phyloP scores from a whole-genome alignment of 2,888 invertebrate species.

The Lasioglossum zephyrum region DNA sequence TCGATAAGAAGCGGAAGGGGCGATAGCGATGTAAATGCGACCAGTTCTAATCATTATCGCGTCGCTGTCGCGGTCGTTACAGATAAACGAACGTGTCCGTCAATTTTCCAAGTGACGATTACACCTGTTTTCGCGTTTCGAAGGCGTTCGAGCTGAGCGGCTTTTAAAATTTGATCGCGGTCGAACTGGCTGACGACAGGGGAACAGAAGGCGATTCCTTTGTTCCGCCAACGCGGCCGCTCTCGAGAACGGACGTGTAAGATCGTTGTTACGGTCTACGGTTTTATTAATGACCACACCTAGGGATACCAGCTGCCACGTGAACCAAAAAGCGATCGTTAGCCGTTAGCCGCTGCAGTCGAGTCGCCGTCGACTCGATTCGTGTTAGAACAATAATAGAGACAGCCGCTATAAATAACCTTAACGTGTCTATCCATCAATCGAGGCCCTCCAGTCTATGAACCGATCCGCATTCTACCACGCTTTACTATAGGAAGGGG shows the following conservation, averaged over 20 bases:
- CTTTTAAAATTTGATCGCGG: conserved; percentile 23
- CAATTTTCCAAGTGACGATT: conserved; percentile 6
- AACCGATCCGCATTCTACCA: conserved; percentile 33
- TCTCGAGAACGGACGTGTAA: conserved; percentile 32
- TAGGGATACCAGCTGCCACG: conserved; percentile 66
- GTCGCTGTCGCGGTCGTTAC: background rate
- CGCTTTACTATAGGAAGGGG: conserved; percentile 39
- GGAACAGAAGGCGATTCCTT: conserved; percentile 58
- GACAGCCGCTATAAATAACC: conserved; percentile 75
- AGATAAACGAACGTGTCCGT: conserved; percentile 18
- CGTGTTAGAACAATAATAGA: conserved; percentile 74
- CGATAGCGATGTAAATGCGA: conserved; percentile 18
- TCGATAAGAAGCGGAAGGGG: background rate
- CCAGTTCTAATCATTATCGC: background rate
- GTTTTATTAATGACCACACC: conserved; percentile 73
- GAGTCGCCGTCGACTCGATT: conserved; percentile 42
- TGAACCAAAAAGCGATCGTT: conserved; percentile 64
- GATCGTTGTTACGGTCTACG: conserved; percentile 57
- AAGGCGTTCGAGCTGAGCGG: background rate
- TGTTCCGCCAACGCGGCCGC: conserved; percentile 56
- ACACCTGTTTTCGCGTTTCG: conserved; percentile 34
- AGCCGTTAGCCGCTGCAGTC: conserved; percentile 21
- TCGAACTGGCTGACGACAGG: background rate
- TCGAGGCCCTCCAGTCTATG: conserved; percentile 36
- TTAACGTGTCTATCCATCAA: conserved; percentile 75